Evolutionary conservation across 2,113 vertebrate genomes (phyloP), one percentile per base, ranked within the genome.

Genomic region (Pseudorectes ferrugineus): DNA sequence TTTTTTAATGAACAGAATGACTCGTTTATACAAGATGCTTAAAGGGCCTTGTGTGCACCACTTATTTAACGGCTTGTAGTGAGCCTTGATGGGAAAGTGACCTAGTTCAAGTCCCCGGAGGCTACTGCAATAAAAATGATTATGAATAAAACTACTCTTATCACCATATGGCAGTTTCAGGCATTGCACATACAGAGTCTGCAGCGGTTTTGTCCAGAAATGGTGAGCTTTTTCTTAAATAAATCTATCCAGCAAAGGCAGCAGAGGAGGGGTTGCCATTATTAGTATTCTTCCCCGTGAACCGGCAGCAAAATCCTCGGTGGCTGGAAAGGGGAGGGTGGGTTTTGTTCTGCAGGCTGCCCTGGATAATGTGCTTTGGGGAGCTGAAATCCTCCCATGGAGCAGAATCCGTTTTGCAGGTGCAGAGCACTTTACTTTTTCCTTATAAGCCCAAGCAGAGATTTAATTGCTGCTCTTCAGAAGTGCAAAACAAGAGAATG

Each of bases 401-500:
- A 88, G 73, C 12, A 19, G 58, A 95, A 74, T 96, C 85, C 3
- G 8, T 87, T 75, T 58, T 89, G 92, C 97, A 98, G 96, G 93
- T 97, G 96, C 93, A 83, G 91, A 97, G 85, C 88, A 74, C 86
- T 92, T 92, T 82, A 92, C 91, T 97, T 91, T 96, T 89, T 94
- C 88, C 92, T 94, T 88, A 46, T 88, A 96, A 97, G 94, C 92
- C 94, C 93, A 96, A 97, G 96, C 66, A 91, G 94, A 93, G 88
- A 93, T 95, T 96, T 98, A 98, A 97, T 97, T 98, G 97, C 96
- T 97, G 91, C 81, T 97, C 91, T 97, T 97, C 90, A 91, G 78
- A 97, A 97, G 88, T 90, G 91, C 94, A 95, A 97, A 97, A 97
- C 94, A 97, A 97, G 96, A 97, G 96, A 98, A 97, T 96, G 83